phyloP scores from a whole-genome alignment of 2,797 vertebrate species.

The Lutjanus campechanus region DNA sequence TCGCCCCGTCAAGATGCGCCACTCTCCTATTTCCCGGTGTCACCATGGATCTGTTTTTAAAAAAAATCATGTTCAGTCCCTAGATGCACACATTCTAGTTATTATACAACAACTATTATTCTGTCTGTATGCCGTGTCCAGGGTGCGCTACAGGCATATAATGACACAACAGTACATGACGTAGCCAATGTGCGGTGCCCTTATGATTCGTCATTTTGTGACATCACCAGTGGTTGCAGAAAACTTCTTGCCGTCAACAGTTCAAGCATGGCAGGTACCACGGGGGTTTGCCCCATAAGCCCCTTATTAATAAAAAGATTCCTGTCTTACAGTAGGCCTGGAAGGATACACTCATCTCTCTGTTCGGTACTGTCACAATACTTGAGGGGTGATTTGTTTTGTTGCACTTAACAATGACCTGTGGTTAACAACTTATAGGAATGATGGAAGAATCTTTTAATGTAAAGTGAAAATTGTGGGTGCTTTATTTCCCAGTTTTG shows the following conservation, averaged over 20 bases:
- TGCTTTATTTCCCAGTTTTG: too few relatives aligned
- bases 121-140: constrained; percentile 17
- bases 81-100: not conserved
- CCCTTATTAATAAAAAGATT: not conserved
- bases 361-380: too few relatives aligned
- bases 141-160: not conserved
- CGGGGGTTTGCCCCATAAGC: not conserved
- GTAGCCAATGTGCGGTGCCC: not conserved
- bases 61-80: constrained; percentile 4
- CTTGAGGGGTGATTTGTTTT: too few relatives aligned
- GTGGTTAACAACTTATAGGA: not conserved
- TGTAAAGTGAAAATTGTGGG: not conserved
- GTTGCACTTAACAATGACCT: not conserved
- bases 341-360: too few relatives aligned
- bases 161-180: constrained; percentile 4
- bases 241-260: not conserved
- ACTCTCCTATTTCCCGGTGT: not conserved
- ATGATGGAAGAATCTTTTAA: not conserved
- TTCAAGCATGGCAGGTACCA: not conserved
- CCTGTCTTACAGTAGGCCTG: not conserved
- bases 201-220: constrained; percentile 22
- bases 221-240: constrained; percentile 33
- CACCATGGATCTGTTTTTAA: constrained; percentile 11
- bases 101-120: constrained; percentile 18
- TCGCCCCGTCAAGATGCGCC: not conserved